Conservation (phyloP, 2,888 invertebrate genomes). For the Tortricodes alternella region DNA sequence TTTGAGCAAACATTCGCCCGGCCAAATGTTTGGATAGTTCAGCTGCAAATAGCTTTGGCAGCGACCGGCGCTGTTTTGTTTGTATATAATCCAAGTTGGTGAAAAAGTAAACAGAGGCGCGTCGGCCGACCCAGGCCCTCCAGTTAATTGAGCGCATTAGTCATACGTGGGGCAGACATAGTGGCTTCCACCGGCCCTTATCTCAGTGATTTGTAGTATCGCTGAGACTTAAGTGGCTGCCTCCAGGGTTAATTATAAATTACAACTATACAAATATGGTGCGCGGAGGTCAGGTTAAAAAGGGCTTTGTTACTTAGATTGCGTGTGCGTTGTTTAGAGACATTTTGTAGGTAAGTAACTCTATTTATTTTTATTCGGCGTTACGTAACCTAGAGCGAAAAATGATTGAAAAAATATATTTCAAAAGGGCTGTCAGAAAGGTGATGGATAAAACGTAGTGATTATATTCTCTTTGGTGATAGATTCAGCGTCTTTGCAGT, state of each 20-base stretch:
- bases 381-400: no score
- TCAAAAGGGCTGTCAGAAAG: no score
- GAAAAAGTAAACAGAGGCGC: constrained; percentile 64
- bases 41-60: constrained; percentile 39
- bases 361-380: no score
- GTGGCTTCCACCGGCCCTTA: constrained; percentile 58
- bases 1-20: neutral
- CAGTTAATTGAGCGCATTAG: constrained; percentile 75
- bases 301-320: constrained; percentile 12
- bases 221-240: constrained; percentile 65
- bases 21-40: constrained; percentile 22
- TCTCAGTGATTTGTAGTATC: constrained; percentile 72
- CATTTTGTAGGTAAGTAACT: no score
- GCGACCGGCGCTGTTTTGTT: constrained; percentile 53
- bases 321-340: no score
- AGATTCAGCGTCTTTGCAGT: no score
- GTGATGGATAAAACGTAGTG: no score
- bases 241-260: constrained; percentile 51
- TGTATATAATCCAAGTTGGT: constrained; percentile 56
- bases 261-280: constrained; percentile 38
- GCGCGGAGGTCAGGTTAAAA: constrained; percentile 22
- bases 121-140: constrained; percentile 52
- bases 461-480: no score
- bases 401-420: no score
- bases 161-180: constrained; percentile 47